phyloP scores from a whole-genome alignment of 2,113 vertebrate genomes.

The Corydoras maculifer region DNA sequence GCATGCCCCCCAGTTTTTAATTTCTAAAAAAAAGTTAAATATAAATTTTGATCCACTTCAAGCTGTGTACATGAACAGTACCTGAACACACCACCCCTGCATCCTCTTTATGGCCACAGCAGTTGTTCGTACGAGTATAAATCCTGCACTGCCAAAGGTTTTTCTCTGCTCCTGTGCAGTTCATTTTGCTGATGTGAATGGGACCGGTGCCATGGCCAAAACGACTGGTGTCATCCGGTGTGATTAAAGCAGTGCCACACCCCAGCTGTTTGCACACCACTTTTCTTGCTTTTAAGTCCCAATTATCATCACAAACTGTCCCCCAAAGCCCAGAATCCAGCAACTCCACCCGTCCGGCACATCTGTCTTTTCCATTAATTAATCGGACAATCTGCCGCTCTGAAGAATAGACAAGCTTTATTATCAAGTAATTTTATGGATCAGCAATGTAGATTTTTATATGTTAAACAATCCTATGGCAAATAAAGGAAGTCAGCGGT shows the following conservation, averaged over 20 bases:
- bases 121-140: neutral
- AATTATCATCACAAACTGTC: conserved; percentile 48
- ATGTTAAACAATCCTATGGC: neutral
- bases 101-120: conserved; percentile 50
- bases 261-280: conserved; percentile 47
- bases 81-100: conserved; percentile 51
- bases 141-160: conserved; percentile 39
- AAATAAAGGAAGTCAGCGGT: neutral
- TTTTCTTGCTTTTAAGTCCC: conserved; percentile 30
- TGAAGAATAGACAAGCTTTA: conserved; percentile 19
- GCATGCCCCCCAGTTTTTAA: too few species aligned
- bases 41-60: too few species aligned
- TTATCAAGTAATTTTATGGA: conserved; percentile 1
- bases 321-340: conserved; percentile 37
- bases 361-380: conserved; percentile 27
- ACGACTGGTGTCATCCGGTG: neutral
- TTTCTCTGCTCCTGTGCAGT: conserved; percentile 44
- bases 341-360: conserved; percentile 52
- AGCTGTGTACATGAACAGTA: conserved; percentile 17
- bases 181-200: conserved; percentile 40
- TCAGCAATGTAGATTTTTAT: neutral
- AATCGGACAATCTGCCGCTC: conserved; percentile 33
- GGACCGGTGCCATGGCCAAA: conserved; percentile 29
- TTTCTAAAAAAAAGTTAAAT: too few species aligned
- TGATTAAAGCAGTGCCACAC: conserved; percentile 35